A percentile compares a stretch with the other conserved stretches of the same genome.
Conservation (phyloP, 2,113 vertebrate species). For the Hippotragus niger region DNA sequence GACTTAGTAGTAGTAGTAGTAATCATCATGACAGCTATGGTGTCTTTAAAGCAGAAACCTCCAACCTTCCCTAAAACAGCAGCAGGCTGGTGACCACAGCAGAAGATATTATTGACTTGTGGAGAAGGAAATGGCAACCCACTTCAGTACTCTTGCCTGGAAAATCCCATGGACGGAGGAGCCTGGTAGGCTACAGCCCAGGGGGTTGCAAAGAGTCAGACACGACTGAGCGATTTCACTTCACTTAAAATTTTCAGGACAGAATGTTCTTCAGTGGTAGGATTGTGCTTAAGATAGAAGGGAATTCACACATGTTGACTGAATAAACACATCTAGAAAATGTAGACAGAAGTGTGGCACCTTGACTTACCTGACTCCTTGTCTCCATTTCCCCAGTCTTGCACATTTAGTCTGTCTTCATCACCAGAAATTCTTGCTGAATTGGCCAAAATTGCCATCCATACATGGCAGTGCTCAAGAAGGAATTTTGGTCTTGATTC, state of each 20-base stretch:
- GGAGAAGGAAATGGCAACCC: not conserved
- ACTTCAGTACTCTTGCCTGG: no score
- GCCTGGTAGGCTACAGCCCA: no score
- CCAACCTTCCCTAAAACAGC: not conserved
- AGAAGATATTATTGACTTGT: not conserved
- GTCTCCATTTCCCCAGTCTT: not conserved
- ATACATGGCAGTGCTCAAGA: not conserved
- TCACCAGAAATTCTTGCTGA: not conserved
- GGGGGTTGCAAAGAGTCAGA: no score
- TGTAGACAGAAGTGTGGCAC: not conserved
- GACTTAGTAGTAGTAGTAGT: no score
- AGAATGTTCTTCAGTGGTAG: not conserved
- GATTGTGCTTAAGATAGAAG: not conserved
- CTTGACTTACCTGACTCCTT: not conserved
- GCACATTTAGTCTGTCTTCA: not conserved
- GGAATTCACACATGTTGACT: not conserved
- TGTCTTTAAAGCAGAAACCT: not conserved
- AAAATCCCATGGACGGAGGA: no score
- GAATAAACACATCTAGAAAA: not conserved
- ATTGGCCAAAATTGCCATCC: not conserved
- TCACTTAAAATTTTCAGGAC: not conserved
- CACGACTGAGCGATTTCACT: no score
- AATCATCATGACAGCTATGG: not conserved
- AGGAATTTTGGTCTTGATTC: not conserved
- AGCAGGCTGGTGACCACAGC: not conserved